These are phyloP conservation scores for Melanotaenia duboulayi DNA, from an alignment of 2,113 vertebrate genomes.

Conservation along the genomic window DNA sequence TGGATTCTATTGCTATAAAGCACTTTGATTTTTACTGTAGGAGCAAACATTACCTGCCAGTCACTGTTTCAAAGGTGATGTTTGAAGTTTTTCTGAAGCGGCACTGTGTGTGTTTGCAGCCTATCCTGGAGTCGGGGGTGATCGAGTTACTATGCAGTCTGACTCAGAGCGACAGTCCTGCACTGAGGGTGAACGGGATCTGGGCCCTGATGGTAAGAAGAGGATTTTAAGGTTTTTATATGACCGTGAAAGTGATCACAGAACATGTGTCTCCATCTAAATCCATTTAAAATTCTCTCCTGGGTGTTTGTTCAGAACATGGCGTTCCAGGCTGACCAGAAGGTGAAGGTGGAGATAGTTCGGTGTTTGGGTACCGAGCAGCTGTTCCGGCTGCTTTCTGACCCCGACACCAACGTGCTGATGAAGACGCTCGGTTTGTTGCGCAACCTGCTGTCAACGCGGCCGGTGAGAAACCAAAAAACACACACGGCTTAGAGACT, in stretches of 20 bases:
- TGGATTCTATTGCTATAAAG: too few relatives aligned
- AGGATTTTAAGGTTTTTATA: neutral
- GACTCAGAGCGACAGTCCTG: slow-evolving; percentile 96
- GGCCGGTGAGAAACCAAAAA: slow-evolving; percentile 86
- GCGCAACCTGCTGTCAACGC: slow-evolving; percentile 95
- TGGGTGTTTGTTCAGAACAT: slow-evolving; percentile 87
- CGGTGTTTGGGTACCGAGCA: slow-evolving; percentile 96
- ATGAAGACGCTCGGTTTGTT: slow-evolving; percentile 99
- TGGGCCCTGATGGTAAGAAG: slow-evolving; percentile 97
- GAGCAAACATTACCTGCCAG: neutral
- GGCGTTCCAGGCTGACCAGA: slow-evolving; percentile 99
- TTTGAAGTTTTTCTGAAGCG: neutral
- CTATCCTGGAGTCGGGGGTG: slow-evolving; percentile 98
- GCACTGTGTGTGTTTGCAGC: slow-evolving; percentile 79
- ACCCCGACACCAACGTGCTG: slow-evolving; percentile 95
- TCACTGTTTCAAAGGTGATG: neutral
- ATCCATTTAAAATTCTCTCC: too few relatives aligned
- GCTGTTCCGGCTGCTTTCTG: slow-evolving; percentile 94
- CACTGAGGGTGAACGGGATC: slow-evolving; percentile 97
- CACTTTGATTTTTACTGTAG: too few relatives aligned
- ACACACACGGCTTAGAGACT: too few relatives aligned
- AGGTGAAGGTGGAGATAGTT: slow-evolving; percentile 98
- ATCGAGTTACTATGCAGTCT: slow-evolving; percentile 97
- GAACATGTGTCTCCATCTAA: neutral
- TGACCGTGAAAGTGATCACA: neutral